Conservation (phyloP, 2,113 vertebrate genomes). For the Delphinus delphis region DNA sequence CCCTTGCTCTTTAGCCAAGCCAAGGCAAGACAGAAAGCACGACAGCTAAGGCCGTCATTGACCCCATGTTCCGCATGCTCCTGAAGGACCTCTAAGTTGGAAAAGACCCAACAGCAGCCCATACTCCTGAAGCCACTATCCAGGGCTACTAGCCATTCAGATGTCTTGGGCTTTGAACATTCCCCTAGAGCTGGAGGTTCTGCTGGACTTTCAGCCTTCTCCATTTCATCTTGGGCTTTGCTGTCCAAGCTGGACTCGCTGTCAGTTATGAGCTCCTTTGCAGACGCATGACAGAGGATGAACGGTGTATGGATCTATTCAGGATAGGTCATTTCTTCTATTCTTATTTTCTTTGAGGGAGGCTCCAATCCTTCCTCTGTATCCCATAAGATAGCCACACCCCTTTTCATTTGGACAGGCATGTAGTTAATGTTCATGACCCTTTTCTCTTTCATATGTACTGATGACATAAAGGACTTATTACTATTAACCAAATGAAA, state of each 20-base stretch:
- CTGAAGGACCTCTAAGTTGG: background rate
- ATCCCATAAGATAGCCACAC: background rate
- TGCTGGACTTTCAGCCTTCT: accelerated
- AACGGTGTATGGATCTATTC: accelerated
- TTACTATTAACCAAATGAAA: too few relatives aligned
- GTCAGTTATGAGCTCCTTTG: background rate
- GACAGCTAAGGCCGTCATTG: background rate
- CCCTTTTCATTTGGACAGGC: background rate
- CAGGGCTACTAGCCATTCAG: background rate
- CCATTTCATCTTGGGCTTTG: background rate
- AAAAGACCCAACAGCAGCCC: background rate
- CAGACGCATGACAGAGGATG: accelerated
- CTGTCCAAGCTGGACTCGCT: background rate
- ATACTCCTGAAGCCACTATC: background rate
- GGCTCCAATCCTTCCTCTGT: background rate
- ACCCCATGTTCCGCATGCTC: background rate
- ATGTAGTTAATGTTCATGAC: background rate
- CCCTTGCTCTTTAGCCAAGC: background rate
- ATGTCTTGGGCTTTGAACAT: background rate
- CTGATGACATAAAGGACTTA: accelerated
- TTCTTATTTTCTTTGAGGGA: background rate
- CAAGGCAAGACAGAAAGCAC: background rate
- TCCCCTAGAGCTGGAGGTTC: background rate
- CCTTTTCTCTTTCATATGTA: background rate
- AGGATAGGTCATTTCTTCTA: background rate